Percentiles rank a stretch among this genome's conserved stretches.
Evolutionary conservation across 1,140 invertebrate species (phyloP).

Genomic region (Ips typographus): DNA sequence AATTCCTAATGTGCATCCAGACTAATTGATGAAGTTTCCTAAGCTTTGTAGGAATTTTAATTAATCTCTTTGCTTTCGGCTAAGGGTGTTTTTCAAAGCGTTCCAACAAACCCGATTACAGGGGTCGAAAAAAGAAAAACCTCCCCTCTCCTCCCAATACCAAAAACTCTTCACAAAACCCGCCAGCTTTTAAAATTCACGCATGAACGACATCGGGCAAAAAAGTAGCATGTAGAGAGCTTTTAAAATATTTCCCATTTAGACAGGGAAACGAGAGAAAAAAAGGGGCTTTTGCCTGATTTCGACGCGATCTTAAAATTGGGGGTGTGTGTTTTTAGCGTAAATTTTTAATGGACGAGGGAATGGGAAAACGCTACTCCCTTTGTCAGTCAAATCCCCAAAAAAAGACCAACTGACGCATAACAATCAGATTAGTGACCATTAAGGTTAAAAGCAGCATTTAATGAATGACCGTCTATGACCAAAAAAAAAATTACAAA

Average conservation of each 20-base stretch:
- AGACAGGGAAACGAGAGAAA: conserved; percentile 17
- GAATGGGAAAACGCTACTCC: too few species aligned
- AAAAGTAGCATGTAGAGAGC: conserved; percentile 15
- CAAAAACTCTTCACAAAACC: conserved; percentile 14
- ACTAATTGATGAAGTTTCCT: neutral
- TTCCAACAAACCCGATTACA: neutral
- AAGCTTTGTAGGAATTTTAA: too few species aligned
- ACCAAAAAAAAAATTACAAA: conserved; percentile 18
- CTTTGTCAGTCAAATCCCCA: neutral
- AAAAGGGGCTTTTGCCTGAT: conserved; percentile 10
- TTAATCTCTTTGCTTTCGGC: neutral
- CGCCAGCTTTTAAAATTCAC: conserved; percentile 18
- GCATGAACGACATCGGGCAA: conserved; percentile 12
- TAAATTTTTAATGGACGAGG: too few species aligned
- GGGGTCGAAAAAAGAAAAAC: neutral
- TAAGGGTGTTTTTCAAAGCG: neutral
- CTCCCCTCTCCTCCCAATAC: neutral
- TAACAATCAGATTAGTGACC: conserved; percentile 29
- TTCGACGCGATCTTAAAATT: conserved; percentile 16
- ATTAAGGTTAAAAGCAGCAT: conserved; percentile 12
- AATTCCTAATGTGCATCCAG: neutral
- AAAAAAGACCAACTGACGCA: conserved; percentile 28
- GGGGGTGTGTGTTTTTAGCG: conserved; percentile 3
- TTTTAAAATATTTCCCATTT: conserved; percentile 31
- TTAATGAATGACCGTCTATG: conserved; percentile 22